These are phyloP conservation scores for Prinia subflava DNA, from an alignment of 2,113 vertebrate genomes.

Conservation along the genomic window DNA sequence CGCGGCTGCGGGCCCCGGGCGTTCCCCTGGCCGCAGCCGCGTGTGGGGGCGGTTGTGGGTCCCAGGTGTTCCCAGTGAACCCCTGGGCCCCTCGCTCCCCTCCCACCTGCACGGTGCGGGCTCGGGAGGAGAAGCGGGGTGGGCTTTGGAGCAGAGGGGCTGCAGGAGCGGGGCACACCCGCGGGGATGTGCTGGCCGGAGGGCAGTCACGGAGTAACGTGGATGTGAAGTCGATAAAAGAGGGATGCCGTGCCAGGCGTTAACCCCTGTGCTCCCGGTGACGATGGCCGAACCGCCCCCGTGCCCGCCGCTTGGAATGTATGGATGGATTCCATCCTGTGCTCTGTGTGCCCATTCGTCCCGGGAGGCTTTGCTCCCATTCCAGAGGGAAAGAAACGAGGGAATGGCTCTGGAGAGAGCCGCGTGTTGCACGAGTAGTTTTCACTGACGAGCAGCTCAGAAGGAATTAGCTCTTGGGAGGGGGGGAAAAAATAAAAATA, in stretches of 20 bases:
- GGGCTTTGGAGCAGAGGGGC: fast-evolving
- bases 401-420: not conserved
- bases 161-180: fast-evolving
- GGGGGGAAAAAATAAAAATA: fast-evolving
- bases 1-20: not conserved
- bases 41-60: fast-evolving
- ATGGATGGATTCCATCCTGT: fast-evolving
- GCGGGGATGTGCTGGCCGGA: fast-evolving
- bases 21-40: fast-evolving
- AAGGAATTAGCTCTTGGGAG: not conserved
- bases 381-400: not conserved
- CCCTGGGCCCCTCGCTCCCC: fast-evolving
- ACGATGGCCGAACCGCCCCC: fast-evolving
- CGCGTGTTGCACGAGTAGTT: fast-evolving
- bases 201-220: fast-evolving
- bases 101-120: fast-evolving
- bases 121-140: fast-evolving
- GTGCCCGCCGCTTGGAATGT: fast-evolving
- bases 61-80: fast-evolving
- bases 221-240: fast-evolving
- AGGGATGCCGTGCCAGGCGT: fast-evolving
- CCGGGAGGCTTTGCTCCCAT: not conserved
- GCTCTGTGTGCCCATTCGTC: too few species aligned
- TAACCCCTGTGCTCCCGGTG: fast-evolving
- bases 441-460: not conserved